Base-by-base conservation (phyloP, 2,888 invertebrate species). In the Xestia sexstrigata region DNA sequence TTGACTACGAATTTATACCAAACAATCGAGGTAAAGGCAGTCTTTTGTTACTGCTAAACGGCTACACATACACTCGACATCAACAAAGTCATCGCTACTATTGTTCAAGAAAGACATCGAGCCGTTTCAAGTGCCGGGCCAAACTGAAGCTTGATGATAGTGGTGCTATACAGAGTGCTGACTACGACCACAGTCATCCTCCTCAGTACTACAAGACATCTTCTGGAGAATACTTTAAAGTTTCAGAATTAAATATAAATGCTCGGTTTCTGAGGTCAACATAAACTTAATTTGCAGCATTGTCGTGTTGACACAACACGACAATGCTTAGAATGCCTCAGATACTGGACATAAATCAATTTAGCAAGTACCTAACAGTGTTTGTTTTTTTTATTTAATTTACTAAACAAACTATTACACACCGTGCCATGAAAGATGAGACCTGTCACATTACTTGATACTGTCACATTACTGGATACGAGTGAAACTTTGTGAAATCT, bases 61-160 rank as follows among this genome's bases (percentile, higher is more conserved):
- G 81, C 8, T 84, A 84, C 67, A 88, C 89, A 6, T 90, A 83
- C 55, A 84, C 84, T 55, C 81, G 80, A 71, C 78, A 82, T 35
- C 79, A 72, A 49, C 75, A 70, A 5, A 72, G 81, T 9, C 74
- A 65, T 26, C 78, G 71, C 47, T 88, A 76, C 62, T 88, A 87
- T 70, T 89, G 88, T 63, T 88, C 88, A 0, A 82, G 81, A 45
- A 82, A 77, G 47, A 55, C 65, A 47, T 76, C 76, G 0, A 13
- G 6, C 39, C 20, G n/a, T n/a, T 65, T 5, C 67, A 84, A 83
- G 17, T 87, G 87, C 42, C 78, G 30, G 35, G 87, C 81, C 1
- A 72, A 65, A 35, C 68, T 87, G 11, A 85, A 83, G 65, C 17
- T 52, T 13, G 17, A 35, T 42, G 20, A n/a, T n/a, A 8, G 15